phyloP scores from a whole-genome alignment of 2,797 vertebrate species.

The Alauda arvensis region DNA sequence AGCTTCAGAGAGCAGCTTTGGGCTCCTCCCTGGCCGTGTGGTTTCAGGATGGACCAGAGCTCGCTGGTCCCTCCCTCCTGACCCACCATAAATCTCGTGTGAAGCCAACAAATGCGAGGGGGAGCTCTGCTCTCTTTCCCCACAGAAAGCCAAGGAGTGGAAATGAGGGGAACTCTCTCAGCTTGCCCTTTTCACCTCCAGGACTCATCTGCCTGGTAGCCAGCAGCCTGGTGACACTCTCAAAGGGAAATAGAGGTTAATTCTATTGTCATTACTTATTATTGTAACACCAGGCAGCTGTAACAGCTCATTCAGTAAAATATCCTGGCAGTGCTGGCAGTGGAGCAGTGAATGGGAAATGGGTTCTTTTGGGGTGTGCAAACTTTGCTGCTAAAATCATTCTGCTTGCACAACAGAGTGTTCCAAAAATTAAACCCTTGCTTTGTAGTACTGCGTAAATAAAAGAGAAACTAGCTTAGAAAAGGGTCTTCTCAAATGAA shows the following conservation, averaged over 20 bases:
- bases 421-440: background rate
- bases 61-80: background rate
- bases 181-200: background rate
- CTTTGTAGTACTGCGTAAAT: background rate
- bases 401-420: background rate
- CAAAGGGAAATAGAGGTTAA: constrained; percentile 1
- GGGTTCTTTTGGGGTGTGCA: background rate
- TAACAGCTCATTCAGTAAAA: constrained; percentile 22
- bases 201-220: background rate
- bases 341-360: background rate
- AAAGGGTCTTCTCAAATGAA: constrained; percentile 16
- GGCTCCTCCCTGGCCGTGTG: background rate
- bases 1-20: background rate
- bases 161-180: background rate
- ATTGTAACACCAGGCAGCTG: background rate
- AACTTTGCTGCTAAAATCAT: background rate
- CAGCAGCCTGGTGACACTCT: background rate
- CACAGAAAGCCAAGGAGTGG: background rate
- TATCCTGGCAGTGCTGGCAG: background rate
- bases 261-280: constrained; percentile 13
- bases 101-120: background rate
- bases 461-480: background rate
- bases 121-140: background rate
- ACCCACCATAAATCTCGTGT: background rate
- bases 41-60: background rate